Conservation (phyloP, 2,797 vertebrate genomes). For the Tangara arthus region DNA sequence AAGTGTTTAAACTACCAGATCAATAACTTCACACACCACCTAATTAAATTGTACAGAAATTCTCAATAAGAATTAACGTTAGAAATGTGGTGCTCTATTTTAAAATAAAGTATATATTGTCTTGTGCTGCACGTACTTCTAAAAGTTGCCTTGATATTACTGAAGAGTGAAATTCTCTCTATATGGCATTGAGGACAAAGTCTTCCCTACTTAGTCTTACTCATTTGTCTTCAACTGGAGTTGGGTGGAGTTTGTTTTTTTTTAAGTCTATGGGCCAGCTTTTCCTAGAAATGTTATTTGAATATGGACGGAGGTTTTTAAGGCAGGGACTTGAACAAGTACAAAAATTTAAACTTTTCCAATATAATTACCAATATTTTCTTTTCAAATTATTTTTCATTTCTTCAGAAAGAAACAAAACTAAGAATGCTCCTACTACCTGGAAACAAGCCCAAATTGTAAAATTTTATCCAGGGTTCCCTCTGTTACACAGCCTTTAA, state of each 20-base stretch:
- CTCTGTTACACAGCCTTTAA: not conserved
- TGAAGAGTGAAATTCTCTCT: not conserved
- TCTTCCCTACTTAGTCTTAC: not conserved
- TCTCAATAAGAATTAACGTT: slow-evolving; percentile 21
- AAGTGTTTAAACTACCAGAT: slow-evolving; percentile 44
- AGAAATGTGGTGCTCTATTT: not conserved
- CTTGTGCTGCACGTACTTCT: not conserved
- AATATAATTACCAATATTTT: not conserved
- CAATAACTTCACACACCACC: slow-evolving; percentile 37
- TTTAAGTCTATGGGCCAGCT: not conserved
- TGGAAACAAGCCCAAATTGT: not conserved
- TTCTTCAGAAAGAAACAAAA: not conserved
- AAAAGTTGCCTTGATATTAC: not conserved
- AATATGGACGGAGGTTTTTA: not conserved
- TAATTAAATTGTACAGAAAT: slow-evolving; percentile 31
- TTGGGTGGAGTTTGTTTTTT: not conserved
- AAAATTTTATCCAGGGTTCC: not conserved
- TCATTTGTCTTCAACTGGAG: not conserved
- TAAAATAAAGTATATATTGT: not conserved
- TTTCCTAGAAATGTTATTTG: not conserved
- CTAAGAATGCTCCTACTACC: not conserved
- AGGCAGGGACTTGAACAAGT: not conserved
- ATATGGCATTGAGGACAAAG: not conserved
- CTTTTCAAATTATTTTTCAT: not conserved
- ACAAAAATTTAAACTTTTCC: not conserved